Evolutionary conservation across 2,797 vertebrate genomes (phyloP).

Genomic region (Epinephelus awoara): DNA sequence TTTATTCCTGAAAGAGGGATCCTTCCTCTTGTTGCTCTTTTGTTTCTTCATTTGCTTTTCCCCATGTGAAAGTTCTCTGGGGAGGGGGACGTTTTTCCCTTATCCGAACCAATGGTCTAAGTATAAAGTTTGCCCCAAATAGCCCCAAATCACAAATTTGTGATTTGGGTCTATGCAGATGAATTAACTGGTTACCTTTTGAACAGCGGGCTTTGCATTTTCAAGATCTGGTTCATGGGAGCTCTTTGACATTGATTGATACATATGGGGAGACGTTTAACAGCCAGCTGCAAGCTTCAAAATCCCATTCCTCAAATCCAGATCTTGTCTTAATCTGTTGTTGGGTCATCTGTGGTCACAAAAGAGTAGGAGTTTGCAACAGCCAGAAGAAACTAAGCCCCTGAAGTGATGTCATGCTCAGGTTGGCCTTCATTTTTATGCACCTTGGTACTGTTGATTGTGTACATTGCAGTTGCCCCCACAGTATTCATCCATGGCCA

Average conservation of each 20-base stretch:
- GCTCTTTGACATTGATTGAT: constrained; percentile 47
- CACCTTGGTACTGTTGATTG: constrained; percentile 10
- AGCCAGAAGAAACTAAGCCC: constrained; percentile 3
- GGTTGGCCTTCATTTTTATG: neutral
- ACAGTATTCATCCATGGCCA: constrained; percentile 43
- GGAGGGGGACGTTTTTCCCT: neutral
- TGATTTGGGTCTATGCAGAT: neutral
- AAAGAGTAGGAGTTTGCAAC: neutral
- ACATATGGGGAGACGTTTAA: constrained; percentile 26
- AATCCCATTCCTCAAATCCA: neutral
- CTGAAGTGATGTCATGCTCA: constrained; percentile 18
- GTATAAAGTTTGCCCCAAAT: neutral
- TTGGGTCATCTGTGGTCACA: neutral
- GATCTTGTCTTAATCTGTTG: neutral
- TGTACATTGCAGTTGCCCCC: constrained; percentile 21
- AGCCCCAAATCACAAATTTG: neutral
- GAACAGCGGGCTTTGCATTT: constrained; percentile 51
- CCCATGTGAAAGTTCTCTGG: neutral
- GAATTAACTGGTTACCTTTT: neutral
- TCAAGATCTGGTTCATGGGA: constrained; percentile 20
- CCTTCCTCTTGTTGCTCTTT: neutral
- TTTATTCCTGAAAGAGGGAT: neutral
- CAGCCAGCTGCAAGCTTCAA: constrained; percentile 7
- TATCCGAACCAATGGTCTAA: neutral
- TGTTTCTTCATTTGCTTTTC: neutral